Evolutionary conservation across 2,888 invertebrate species (phyloP).

Genomic region (Chelonus formosanus): DNA sequence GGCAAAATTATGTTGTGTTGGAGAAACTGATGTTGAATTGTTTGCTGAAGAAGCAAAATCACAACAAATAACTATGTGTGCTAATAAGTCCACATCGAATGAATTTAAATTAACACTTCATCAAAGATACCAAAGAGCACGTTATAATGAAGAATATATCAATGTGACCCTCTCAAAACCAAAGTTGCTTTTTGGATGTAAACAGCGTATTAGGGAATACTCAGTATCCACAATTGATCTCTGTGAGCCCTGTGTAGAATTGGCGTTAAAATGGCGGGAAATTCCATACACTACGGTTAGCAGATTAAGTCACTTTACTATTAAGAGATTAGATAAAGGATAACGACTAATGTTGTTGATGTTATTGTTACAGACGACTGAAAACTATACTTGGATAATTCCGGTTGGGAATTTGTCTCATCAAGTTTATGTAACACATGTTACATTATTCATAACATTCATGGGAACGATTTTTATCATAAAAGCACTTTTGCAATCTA

Average conservation of each 20-base stretch:
- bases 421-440: slow-evolving; percentile 42
- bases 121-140: slow-evolving; percentile 56
- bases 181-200: slow-evolving; percentile 55
- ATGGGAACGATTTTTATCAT: slow-evolving; percentile 50
- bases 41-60: slow-evolving; percentile 54
- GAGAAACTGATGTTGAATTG: slow-evolving; percentile 58
- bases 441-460: slow-evolving; percentile 50
- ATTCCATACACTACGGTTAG: slow-evolving; percentile 51
- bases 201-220: slow-evolving; percentile 49
- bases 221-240: slow-evolving; percentile 52
- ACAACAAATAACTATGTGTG: slow-evolving; percentile 55
- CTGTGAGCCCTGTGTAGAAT: slow-evolving; percentile 52
- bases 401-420: slow-evolving; percentile 53
- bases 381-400: slow-evolving; percentile 50
- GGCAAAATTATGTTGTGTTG: slow-evolving; percentile 53
- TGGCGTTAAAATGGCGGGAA: slow-evolving; percentile 55
- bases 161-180: slow-evolving; percentile 49
- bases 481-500: slow-evolving; percentile 41
- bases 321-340: neutral
- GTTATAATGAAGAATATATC: slow-evolving; percentile 41
- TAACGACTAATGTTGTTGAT: slow-evolving; percentile 10
- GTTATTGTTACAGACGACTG: slow-evolving; percentile 44
- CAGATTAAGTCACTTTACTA: neutral
- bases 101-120: slow-evolving; percentile 53
- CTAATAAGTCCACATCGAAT: slow-evolving; percentile 31